These are phyloP conservation scores for Enteromius unitaeniatus DNA, from an alignment of 2,797 vertebrate genomes.

Conservation along the genomic window DNA sequence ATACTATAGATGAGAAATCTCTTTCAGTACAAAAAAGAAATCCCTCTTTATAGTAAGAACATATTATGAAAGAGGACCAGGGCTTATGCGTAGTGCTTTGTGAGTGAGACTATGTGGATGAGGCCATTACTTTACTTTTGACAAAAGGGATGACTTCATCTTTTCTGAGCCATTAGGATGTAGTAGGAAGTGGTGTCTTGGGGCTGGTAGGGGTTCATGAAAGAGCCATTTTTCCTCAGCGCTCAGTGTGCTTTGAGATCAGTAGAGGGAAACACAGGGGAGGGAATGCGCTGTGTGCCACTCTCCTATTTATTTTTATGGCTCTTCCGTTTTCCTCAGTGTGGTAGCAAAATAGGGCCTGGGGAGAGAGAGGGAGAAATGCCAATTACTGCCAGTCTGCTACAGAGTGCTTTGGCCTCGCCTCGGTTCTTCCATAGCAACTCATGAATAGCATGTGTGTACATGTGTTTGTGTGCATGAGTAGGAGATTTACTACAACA, in stretches of 20 bases:
- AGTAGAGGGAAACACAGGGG: slow-evolving; percentile 18
- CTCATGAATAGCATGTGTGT: slow-evolving; percentile 20
- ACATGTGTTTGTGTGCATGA: slow-evolving; percentile 25
- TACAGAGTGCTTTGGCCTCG: slow-evolving; percentile 32
- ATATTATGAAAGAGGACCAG: not conserved
- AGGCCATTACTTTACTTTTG: slow-evolving; percentile 3
- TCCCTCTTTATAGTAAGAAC: not conserved
- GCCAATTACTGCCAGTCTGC: slow-evolving; percentile 46
- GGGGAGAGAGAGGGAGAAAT: slow-evolving; percentile 33
- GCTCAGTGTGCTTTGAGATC: slow-evolving; percentile 47
- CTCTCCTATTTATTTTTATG: slow-evolving; percentile 58
- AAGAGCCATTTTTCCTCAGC: slow-evolving; percentile 49
- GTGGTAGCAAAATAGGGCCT: slow-evolving; percentile 45
- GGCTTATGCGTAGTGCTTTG: not conserved
- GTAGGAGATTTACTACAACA: slow-evolving; percentile 48
- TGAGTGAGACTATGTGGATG: slow-evolving; percentile 14
- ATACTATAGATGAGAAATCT: no score
- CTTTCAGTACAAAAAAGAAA: not conserved
- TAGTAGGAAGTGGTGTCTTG: slow-evolving; percentile 46
- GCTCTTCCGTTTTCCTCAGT: slow-evolving; percentile 49
- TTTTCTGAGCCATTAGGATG: slow-evolving; percentile 41
- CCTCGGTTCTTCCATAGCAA: slow-evolving; percentile 44
- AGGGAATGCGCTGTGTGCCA: slow-evolving; percentile 39
- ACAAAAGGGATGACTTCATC: slow-evolving; percentile 51
- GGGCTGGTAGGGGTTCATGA: slow-evolving; percentile 28